Conservation (phyloP, 2,113 vertebrate genomes). For the Garra rufa region DNA sequence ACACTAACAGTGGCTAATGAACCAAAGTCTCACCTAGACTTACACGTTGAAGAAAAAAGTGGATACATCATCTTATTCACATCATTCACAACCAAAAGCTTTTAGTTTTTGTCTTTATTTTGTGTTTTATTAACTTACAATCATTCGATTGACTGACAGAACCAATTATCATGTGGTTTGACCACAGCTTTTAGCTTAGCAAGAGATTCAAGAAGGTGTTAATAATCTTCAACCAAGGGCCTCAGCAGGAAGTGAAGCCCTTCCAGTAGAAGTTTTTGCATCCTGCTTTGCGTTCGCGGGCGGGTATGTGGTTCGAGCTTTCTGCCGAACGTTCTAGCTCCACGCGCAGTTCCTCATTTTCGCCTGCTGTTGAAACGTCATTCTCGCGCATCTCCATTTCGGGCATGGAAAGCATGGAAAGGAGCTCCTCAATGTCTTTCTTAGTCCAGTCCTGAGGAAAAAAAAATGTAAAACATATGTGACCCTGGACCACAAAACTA, state of each 20-base stretch:
- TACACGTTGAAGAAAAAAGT: no score
- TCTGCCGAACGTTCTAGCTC: constrained; percentile 73
- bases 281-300: constrained; percentile 76
- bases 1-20: no score
- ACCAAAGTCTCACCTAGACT: no score
- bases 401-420: constrained; percentile 72
- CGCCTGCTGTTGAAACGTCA: constrained; percentile 79
- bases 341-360: constrained; percentile 55
- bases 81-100: constrained; percentile 19
- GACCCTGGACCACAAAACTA: no score
- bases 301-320: constrained; percentile 63
- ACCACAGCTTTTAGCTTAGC: neutral
- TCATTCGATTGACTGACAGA: neutral
- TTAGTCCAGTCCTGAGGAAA: constrained; percentile 73
- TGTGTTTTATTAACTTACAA: constrained; percentile 23
- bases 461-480: neutral
- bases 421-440: constrained; percentile 71
- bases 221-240: neutral
- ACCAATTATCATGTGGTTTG: constrained; percentile 11
- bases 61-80: neutral
- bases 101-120: constrained; percentile 36
- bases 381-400: constrained; percentile 67
- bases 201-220: neutral
- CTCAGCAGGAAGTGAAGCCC: constrained; percentile 78
- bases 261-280: constrained; percentile 86